Evolutionary conservation across 2,113 vertebrate species (phyloP), one percentile per base, ranked within the genome.

Genomic region (Cynocephalus volans): DNA sequence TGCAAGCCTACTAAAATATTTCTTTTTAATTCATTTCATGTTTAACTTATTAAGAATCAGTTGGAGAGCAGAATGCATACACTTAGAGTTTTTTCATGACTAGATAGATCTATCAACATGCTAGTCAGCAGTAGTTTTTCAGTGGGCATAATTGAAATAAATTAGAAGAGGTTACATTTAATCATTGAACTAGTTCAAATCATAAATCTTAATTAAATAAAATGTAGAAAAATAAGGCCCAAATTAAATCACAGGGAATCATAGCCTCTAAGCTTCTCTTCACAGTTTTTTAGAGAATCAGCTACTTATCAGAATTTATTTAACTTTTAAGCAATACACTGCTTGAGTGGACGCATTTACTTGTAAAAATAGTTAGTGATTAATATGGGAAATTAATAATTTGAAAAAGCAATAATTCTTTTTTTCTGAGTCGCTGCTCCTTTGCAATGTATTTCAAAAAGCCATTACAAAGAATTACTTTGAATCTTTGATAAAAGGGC

Each of bases 241-340:
- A 82, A 52, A 76, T 67, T 67, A 50, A 60, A 82, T 52, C 21
- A 80, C n/a, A 60, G n/a, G 3, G 1, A 19, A 56, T 36, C 3
- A 69, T 56, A 13, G 15, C 36, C 5, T 60, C 33, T 48, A 18
- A 72, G 56, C 0, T 36, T 64, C 41, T 73, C 19, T 75, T 72
- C 67, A 36, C 1, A 85, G 77, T 90, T 88, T 48, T 28, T 5
- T 50, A 58, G 13, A 58, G 33, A 86, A 65, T 11, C 69, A 69
- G 1, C 3, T 33, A 45, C 14, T 15, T 19, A 56, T 50, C 21
- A 14, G 21, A 88, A 86, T 45, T 58, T 79, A 79, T 87, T 87
- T 87, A 96, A 28, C 50, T 70, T 89, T 92, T 82, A 82, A 91
- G 6, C 6, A 90, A 60, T 82, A 70, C 17, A 75, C 23, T 67